A percentile compares a stretch with the other conserved stretches of the same genome.
These are phyloP conservation scores for Macroglossus sobrinus DNA, from an alignment of 2,113 vertebrate species.

Conservation along the genomic window DNA sequence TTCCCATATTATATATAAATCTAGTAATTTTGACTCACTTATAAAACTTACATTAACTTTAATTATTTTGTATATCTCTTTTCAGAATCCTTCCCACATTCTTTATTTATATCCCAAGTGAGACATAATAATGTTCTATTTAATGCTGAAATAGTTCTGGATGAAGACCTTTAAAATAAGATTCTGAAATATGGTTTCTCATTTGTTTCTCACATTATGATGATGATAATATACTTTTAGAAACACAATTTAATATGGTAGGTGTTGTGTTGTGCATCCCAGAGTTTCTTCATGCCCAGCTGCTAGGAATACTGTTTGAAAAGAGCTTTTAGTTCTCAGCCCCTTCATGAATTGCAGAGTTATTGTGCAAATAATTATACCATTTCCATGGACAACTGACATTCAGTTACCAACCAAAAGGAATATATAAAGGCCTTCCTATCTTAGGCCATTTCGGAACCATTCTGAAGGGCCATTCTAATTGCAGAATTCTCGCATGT, in stretches of 20 bases:
- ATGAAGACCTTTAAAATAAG: neutral
- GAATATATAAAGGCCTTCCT: neutral
- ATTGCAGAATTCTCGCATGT: too few relatives aligned
- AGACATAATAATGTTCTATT: neutral
- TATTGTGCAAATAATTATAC: neutral
- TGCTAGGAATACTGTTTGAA: neutral
- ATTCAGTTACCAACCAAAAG: neutral
- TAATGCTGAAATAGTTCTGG: neutral
- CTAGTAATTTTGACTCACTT: neutral
- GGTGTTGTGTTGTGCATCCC: neutral
- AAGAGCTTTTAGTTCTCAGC: neutral
- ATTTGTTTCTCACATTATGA: neutral
- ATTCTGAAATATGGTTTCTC: neutral
- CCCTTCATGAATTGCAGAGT: neutral
- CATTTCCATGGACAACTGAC: neutral
- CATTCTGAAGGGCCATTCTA: neutral
- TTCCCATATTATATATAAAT: neutral
- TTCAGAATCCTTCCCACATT: neutral
- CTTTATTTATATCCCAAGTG: neutral
- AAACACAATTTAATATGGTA: neutral
- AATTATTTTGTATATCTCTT: neutral
- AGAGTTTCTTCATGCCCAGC: neutral
- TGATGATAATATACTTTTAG: neutral
- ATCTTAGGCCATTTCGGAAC: neutral
- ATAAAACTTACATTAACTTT: neutral